A percentile compares a stretch with the other conserved stretches of the same genome.
Conservation (phyloP, 2,797 vertebrate genomes). For the Myripristis jacobus region DNA sequence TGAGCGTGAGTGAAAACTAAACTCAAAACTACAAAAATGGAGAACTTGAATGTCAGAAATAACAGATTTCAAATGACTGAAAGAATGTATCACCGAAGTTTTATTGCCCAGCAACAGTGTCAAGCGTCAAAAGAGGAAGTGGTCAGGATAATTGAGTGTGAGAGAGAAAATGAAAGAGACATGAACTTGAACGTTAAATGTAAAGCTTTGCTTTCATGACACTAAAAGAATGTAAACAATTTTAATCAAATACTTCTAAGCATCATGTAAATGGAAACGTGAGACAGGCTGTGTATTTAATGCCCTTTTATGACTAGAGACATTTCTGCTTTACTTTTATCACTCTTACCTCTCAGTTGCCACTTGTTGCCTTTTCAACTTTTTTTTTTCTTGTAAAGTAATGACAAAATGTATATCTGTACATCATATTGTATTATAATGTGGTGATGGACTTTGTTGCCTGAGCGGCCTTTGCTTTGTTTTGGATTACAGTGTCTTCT, state of each 20-base stretch:
- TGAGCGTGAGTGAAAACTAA: background rate
- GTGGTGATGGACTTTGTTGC: constrained; percentile 15
- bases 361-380: constrained; percentile 56
- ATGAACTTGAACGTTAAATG: background rate
- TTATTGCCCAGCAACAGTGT: background rate
- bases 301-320: constrained; percentile 26
- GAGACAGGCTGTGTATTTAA: constrained; percentile 42
- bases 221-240: constrained; percentile 46
- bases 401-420: constrained; percentile 6
- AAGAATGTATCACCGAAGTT: constrained; percentile 26
- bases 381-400: constrained; percentile 13
- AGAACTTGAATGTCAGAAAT: constrained; percentile 12
- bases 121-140: background rate
- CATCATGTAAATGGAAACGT: constrained; percentile 33
- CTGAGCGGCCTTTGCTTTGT: constrained; percentile 31
- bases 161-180: background rate
- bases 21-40: background rate
- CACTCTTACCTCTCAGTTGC: constrained; percentile 44
- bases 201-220: constrained; percentile 15
- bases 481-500: background rate
- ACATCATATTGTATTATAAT: background rate
- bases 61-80: constrained; percentile 23
- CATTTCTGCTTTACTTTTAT: constrained; percentile 24
- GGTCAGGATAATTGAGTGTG: constrained; percentile 5
- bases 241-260: constrained; percentile 22